phyloP scores from a whole-genome alignment of 2,888 invertebrate species.

The Prosopocoilus inquinatus region DNA sequence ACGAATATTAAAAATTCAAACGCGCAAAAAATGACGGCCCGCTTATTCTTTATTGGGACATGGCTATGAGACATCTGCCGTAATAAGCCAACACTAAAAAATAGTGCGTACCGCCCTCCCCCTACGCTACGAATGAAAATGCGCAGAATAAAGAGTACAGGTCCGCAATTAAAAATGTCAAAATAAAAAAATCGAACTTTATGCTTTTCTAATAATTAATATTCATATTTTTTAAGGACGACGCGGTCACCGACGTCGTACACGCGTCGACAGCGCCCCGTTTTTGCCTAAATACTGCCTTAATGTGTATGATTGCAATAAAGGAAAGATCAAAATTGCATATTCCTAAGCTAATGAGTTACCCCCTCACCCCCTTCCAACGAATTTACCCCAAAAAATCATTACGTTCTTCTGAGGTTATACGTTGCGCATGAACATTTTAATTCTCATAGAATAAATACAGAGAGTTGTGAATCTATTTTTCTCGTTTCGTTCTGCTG shows the following conservation, averaged over 20 bases:
- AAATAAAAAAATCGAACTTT: constrained; percentile 49
- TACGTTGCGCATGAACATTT: constrained; percentile 49
- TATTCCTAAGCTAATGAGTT: constrained; percentile 66
- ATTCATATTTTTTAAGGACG: constrained; percentile 18
- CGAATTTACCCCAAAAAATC: constrained; percentile 81
- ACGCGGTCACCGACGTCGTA: constrained; percentile 14
- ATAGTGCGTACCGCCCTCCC: constrained; percentile 59
- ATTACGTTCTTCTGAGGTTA: constrained; percentile 65
- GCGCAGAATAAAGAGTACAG: constrained; percentile 60
- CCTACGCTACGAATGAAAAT: constrained; percentile 55
- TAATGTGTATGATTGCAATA: constrained; percentile 25
- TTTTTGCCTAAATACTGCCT: constrained; percentile 14
- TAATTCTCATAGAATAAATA: constrained; percentile 51
- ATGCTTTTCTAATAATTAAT: constrained; percentile 22
- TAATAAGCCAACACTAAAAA: constrained; percentile 65
- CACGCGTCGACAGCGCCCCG: not conserved
- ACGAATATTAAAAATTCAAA: constrained; percentile 52
- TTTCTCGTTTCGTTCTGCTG: constrained; percentile 49
- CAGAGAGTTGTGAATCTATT: constrained; percentile 48
- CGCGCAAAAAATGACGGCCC: constrained; percentile 51
- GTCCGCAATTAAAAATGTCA: constrained; percentile 59
- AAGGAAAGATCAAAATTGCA: constrained; percentile 63
- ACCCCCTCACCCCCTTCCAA: constrained; percentile 18
- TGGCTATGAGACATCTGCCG: constrained; percentile 64
- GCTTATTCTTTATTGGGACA: constrained; percentile 54